Conservation (phyloP, 1,140 invertebrate genomes). For the Oreohelix idahoensis region DNA sequence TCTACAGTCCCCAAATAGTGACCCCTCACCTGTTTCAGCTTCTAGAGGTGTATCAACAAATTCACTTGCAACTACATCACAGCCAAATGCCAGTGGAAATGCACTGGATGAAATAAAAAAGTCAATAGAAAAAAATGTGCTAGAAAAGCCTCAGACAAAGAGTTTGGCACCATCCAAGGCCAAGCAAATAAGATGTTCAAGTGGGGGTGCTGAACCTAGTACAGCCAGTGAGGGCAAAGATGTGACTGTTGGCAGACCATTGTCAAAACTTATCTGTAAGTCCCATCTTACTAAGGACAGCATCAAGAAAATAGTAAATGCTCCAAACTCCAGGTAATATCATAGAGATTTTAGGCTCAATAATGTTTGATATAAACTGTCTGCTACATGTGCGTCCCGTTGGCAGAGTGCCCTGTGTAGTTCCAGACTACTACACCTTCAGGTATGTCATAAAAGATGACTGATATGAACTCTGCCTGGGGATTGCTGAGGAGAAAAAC, state of each 20-base stretch:
- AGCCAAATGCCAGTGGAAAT: background rate
- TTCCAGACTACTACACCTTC: no score
- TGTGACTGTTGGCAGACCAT: background rate
- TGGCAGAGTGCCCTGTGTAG: no score
- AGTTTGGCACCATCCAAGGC: background rate
- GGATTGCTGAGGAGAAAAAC: no score
- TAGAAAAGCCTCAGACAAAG: background rate
- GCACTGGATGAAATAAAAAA: conserved; percentile 25
- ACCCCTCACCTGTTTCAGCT: background rate
- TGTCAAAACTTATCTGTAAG: background rate
- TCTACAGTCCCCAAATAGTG: background rate
- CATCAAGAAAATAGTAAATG: conserved; percentile 29
- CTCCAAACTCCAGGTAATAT: conserved; percentile 28
- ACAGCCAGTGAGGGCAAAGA: background rate
- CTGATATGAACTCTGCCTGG: no score
- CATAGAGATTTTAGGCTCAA: no score
- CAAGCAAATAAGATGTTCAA: background rate
- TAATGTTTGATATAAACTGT: no score
- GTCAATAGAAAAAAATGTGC: conserved; percentile 30
- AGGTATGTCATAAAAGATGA: no score
- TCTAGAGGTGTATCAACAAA: background rate
- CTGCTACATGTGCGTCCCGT: no score
- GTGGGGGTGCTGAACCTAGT: background rate
- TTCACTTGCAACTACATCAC: background rate
- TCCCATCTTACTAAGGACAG: conserved; percentile 19